These are phyloP conservation scores for Chloromyia formosa DNA, from an alignment of 2,888 invertebrate genomes.

Conservation along the genomic window DNA sequence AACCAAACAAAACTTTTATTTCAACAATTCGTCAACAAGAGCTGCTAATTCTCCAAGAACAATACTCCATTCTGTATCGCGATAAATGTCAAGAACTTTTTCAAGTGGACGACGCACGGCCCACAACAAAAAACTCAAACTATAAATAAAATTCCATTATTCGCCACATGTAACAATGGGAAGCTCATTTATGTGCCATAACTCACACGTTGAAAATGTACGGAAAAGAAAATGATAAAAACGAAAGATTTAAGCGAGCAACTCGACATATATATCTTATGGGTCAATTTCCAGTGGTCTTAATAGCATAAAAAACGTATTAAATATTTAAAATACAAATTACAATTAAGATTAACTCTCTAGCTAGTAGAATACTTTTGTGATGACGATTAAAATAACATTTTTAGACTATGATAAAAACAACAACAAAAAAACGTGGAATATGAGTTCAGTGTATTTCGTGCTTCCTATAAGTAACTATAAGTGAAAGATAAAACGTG, in stretches of 20 bases:
- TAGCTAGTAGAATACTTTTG: slow-evolving; percentile 22
- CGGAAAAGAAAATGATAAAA: not conserved
- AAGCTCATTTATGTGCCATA: slow-evolving; percentile 12
- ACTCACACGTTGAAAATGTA: not conserved
- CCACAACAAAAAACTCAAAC: too few species aligned
- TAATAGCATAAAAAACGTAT: not conserved
- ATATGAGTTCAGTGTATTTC: slow-evolving; percentile 19
- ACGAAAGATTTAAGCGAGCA: slow-evolving; percentile 48
- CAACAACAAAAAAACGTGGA: not conserved
- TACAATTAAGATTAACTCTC: slow-evolving; percentile 10
- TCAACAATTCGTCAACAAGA: too few species aligned
- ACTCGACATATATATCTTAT: slow-evolving; percentile 35
- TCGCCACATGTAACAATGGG: not conserved
- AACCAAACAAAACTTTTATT: too few species aligned
- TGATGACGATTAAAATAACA: slow-evolving; percentile 30
- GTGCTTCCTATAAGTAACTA: slow-evolving; percentile 46
- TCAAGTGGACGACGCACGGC: too few species aligned
- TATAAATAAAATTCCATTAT: not conserved
- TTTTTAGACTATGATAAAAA: not conserved
- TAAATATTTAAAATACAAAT: slow-evolving; percentile 27
- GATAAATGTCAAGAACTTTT: too few species aligned
- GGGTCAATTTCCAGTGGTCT: slow-evolving; percentile 10
- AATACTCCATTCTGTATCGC: too few species aligned
- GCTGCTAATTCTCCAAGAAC: too few species aligned
- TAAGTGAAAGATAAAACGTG: slow-evolving; percentile 10